phyloP scores from a whole-genome alignment of 2,113 vertebrate genomes.

The Ceyx margarethae region DNA sequence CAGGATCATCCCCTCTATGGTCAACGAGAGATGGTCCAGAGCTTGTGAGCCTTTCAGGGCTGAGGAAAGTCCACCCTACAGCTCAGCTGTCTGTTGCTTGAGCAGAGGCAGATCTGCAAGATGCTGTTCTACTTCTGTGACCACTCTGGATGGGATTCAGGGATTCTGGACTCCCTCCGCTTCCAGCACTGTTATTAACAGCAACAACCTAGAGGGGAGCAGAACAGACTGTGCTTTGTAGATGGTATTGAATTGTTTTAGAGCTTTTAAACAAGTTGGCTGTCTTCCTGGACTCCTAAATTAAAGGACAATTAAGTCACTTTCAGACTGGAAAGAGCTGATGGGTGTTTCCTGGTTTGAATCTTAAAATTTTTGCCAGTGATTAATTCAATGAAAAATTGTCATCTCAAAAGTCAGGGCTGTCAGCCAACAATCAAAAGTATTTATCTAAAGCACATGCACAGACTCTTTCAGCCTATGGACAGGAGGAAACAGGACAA shows the following conservation, averaged over 20 bases:
- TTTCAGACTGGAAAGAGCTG: constrained; percentile 6
- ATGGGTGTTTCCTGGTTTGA: constrained; percentile 11
- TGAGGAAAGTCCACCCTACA: not conserved
- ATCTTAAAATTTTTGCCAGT: not conserved
- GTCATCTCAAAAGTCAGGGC: not conserved
- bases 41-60: not conserved
- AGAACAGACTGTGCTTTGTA: not conserved
- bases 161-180: not conserved
- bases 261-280: constrained; percentile 17
- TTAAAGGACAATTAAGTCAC: constrained; percentile 52
- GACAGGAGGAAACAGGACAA: not conserved
- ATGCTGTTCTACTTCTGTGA: not conserved
- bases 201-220: not conserved
- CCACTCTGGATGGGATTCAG: not conserved
- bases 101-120: not conserved
- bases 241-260: not conserved
- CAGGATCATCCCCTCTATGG: not conserved
- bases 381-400: constrained; percentile 27
- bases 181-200: not conserved
- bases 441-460: not conserved
- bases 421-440: constrained; percentile 4
- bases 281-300: constrained; percentile 23
- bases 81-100: not conserved
- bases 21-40: not conserved
- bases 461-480: not conserved